Percentiles rank a stretch among this genome's conserved stretches.
phyloP scores from a whole-genome alignment of 2,113 vertebrate species.

The Leucoraja erinaceus region DNA sequence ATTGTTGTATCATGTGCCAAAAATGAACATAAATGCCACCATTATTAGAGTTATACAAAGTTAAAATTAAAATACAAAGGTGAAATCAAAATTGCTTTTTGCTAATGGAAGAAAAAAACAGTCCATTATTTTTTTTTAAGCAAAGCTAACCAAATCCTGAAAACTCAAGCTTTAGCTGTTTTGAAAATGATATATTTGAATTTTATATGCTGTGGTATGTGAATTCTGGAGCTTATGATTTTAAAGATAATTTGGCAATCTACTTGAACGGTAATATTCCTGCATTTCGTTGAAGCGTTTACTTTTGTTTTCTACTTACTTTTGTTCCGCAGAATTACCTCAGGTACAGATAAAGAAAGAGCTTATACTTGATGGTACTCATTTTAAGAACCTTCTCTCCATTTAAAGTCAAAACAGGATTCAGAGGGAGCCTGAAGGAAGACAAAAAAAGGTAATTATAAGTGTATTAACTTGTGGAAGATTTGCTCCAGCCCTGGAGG shows the following conservation, averaged over 20 bases:
- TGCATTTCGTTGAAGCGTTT: background rate
- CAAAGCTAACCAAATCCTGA: background rate
- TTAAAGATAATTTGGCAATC: background rate
- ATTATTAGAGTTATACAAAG: background rate
- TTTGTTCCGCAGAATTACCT: slow-evolving; percentile 33
- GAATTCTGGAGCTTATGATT: background rate
- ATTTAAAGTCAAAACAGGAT: background rate
- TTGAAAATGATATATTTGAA: background rate
- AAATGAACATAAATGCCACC: background rate
- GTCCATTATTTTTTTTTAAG: background rate
- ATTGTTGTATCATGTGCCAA: background rate
- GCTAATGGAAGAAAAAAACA: background rate
- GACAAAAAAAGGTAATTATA: slow-evolving; percentile 43
- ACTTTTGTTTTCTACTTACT: slow-evolving; percentile 22
- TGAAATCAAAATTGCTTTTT: background rate
- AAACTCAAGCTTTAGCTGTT: background rate
- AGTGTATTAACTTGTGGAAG: slow-evolving; percentile 33
- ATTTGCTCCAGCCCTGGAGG: slow-evolving; percentile 31
- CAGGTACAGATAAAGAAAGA: slow-evolving; percentile 23
- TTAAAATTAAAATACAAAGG: background rate
- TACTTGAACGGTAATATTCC: slow-evolving; percentile 3
- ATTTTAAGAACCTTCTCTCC: slow-evolving; percentile 29
- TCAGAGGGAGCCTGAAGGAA: slow-evolving; percentile 16
- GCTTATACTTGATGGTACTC: background rate
- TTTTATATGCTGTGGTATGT: background rate